Base-by-base conservation (phyloP, 2,113 vertebrate species). In the Serinus canaria region DNA sequence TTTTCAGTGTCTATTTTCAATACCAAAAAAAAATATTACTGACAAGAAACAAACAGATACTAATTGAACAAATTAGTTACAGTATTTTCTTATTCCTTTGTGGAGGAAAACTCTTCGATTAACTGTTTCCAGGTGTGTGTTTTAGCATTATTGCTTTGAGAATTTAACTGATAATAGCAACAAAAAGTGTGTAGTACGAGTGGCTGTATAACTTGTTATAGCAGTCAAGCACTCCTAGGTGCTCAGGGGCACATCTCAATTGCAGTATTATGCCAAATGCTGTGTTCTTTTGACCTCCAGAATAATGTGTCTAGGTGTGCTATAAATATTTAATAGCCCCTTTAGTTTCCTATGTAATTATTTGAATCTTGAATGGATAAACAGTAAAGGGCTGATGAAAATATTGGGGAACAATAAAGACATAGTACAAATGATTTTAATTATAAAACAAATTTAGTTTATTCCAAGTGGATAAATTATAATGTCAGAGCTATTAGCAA, bases 281-380 rank as follows among this genome's bases (percentile, higher is more conserved):
- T 86, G 27, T 0, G 18, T 78, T 95, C 63, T 88, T 93, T 90
- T 63, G 33, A 89, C 92, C 76, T 96, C 72, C 43, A 89, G 47
- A 67, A 88, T 63, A 81, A 93, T 59, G 33, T 78, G 35, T 15
- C 41, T 70, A 75, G 43, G 14, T 58, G 15, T 83, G 23, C 9
- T 86, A 66, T 80, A 88, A 93, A 95, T 90, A 92, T 85, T 56
- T 94, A 87, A 93, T 69, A 85, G 8, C 15, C 10, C 19, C 11
- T 91, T 86, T 77, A 70, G 5, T 95, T 93, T 86, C 25, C 28
- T 66, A 14, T 73, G n/a, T 46, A 77, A 92, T 69, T 62, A 46
- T 73, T 72, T 83, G 7, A 86, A 80, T 70, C 43, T 60, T 66
- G 21, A 82, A 72, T 85, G 11, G 37, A 50, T 74, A 62, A 24